phyloP scores from a whole-genome alignment of 2,797 vertebrate genomes.

The Phyllotis vaccarum region DNA sequence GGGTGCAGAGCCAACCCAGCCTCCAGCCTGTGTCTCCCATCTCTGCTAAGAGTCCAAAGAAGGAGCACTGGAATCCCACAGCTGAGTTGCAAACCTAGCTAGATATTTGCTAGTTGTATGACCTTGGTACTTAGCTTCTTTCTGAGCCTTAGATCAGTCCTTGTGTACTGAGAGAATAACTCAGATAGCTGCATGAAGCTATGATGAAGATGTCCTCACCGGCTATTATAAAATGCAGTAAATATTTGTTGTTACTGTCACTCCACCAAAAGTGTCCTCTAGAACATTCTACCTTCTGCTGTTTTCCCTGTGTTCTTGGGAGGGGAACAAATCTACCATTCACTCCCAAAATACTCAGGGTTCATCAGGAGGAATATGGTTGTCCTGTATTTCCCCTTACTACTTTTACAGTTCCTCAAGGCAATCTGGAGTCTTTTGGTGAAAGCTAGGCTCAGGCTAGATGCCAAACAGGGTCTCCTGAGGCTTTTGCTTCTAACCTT shows the following conservation, averaged over 20 bases:
- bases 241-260: not conserved
- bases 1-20: not conserved
- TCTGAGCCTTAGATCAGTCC: not conserved
- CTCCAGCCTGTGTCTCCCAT: not conserved
- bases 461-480: slow-evolving; percentile 21
- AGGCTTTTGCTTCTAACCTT: slow-evolving; percentile 70
- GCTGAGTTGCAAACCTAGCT: not conserved
- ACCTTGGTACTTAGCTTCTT: not conserved
- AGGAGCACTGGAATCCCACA: not conserved
- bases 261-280: not conserved
- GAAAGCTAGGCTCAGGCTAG: slow-evolving; percentile 62
- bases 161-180: not conserved
- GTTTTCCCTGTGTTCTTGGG: not conserved
- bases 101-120: not conserved
- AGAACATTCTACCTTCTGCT: not conserved
- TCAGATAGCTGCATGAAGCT: not conserved
- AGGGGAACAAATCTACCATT: not conserved
- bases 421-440: slow-evolving; percentile 57
- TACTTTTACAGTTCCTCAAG: slow-evolving; percentile 48
- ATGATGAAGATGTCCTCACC: not conserved
- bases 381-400: not conserved
- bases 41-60: not conserved
- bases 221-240: not conserved
- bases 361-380: not conserved
- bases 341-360: not conserved